phyloP scores from a whole-genome alignment of 1,140 invertebrate genomes.

The Bursaphelenchus mucronatus region DNA sequence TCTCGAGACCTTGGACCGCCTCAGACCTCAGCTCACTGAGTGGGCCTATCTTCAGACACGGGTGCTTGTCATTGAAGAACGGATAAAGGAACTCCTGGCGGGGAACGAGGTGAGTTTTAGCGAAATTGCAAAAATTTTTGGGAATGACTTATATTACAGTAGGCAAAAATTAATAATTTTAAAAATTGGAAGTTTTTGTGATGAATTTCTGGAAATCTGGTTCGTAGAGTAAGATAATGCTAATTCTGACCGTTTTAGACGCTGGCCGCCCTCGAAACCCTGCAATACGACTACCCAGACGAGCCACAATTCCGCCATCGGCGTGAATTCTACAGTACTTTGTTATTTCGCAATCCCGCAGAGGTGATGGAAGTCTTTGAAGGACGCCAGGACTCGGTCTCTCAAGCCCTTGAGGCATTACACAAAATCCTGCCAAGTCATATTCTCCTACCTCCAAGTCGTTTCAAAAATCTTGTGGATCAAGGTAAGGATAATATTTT shows the following conservation, averaged over 20 bases:
- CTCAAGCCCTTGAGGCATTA: slow-evolving; percentile 23
- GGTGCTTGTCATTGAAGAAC: slow-evolving; percentile 43
- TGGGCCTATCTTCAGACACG: slow-evolving; percentile 33
- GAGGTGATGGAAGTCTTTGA: slow-evolving; percentile 2
- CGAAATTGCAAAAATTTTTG: not conserved
- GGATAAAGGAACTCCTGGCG: slow-evolving; percentile 34
- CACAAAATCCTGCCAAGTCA: slow-evolving; percentile 32
- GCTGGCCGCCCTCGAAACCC: slow-evolving; percentile 33
- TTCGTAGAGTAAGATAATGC: not conserved
- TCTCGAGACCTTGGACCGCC: slow-evolving; percentile 39
- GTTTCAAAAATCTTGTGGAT: slow-evolving; percentile 32
- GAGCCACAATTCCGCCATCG: slow-evolving; percentile 33
- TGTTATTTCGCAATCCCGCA: slow-evolving; percentile 26
- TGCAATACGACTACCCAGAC: slow-evolving; percentile 45
- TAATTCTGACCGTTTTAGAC: slow-evolving; percentile 19
- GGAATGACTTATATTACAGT: not conserved
- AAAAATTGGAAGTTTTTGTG: not conserved
- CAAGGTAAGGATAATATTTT: slow-evolving; percentile 28
- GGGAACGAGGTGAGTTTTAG: slow-evolving; percentile 31
- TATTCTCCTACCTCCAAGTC: slow-evolving; percentile 38
- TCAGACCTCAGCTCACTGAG: slow-evolving; percentile 26
- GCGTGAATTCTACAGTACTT: slow-evolving; percentile 29
- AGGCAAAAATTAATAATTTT: not conserved
- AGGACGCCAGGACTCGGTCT: not conserved
- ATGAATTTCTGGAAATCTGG: too few relatives aligned